Percentiles rank a stretch among this genome's conserved stretches.
phyloP scores from a whole-genome alignment of 2,797 vertebrate species.

The Ciconia nigra region DNA sequence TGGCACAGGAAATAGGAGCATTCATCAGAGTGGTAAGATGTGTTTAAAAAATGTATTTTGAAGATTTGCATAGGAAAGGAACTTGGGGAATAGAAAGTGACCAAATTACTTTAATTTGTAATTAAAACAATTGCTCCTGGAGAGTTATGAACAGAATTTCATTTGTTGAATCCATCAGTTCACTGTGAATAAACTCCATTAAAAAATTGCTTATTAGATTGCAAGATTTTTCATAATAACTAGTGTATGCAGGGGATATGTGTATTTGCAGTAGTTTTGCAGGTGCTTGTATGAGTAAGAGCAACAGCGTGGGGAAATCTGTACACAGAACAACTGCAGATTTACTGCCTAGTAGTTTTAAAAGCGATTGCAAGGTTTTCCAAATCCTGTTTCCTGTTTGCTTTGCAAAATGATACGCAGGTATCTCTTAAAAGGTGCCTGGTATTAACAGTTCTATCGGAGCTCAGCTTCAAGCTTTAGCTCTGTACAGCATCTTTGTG shows the following conservation, averaged over 20 bases:
- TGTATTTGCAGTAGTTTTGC: background rate
- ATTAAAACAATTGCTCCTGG: background rate
- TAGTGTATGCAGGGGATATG: background rate
- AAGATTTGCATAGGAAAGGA: background rate
- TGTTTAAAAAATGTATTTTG: background rate
- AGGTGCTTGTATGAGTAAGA: background rate
- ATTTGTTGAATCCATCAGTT: background rate
- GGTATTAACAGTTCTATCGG: fast-evolving
- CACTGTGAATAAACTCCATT: background rate
- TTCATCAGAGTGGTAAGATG: background rate
- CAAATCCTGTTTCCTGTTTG: background rate
- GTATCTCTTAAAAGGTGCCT: background rate
- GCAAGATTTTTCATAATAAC: background rate
- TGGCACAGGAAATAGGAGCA: background rate
- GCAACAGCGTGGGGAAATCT: background rate
- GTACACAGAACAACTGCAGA: background rate
- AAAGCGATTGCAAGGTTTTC: background rate
- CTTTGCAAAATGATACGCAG: background rate
- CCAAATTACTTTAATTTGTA: background rate
- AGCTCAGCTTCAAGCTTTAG: background rate
- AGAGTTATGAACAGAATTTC: background rate
- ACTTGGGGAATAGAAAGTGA: background rate
- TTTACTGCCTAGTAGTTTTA: background rate
- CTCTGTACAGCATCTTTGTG: fast-evolving
- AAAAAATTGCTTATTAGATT: background rate